Base-by-base conservation (phyloP, 2,888 invertebrate genomes). In the Cheilosia pagana region DNA sequence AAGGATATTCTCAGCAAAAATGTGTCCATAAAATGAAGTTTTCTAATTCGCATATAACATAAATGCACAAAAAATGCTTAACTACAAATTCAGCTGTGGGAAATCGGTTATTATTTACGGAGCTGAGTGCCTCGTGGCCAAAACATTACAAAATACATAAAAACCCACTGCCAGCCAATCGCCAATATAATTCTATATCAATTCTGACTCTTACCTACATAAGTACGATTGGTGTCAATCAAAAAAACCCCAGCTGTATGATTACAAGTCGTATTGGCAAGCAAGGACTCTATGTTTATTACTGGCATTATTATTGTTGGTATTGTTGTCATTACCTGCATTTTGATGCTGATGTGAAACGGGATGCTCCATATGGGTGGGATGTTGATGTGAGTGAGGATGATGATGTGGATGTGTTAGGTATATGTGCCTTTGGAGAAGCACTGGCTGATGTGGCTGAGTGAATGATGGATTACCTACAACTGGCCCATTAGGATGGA, bases 381-480 rank as follows among this genome's bases (percentile, higher is more conserved):
- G 67, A 60, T 71, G 74, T 43, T 79, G 86, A 72, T 87, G 86
- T 28, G 75, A 62, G 21, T 85, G 81, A 25, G 68, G 78, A 65
- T 79, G 75, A 57, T 78, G 87, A 48, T 87, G 87, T 62, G 78
- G 85, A 35, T 67, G 41, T 82, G 87, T 52, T 78, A 50, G 82
- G 45, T 74, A 68, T 55, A 71, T 55, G 41, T 79, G 83, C 59
- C 79, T 79, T 70, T 87, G 87, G 12, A 71, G 83, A 50, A 71
- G 68, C 52, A 72, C 85, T 41, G 76, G 79, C 19, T 86, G 87
- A 31, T 78, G 87, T 43, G 79, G 85, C 60, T 86, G 87, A 25
- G 43, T 59, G 23, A 77, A 76, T 10, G 86, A 57, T 70, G 77
- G 59, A 57, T 50, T 77, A 57, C 71, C 72, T 77, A 77, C 62